These are phyloP conservation scores for Lepidostoma basale DNA, from an alignment of 1,140 invertebrate genomes.

Conservation along the genomic window DNA sequence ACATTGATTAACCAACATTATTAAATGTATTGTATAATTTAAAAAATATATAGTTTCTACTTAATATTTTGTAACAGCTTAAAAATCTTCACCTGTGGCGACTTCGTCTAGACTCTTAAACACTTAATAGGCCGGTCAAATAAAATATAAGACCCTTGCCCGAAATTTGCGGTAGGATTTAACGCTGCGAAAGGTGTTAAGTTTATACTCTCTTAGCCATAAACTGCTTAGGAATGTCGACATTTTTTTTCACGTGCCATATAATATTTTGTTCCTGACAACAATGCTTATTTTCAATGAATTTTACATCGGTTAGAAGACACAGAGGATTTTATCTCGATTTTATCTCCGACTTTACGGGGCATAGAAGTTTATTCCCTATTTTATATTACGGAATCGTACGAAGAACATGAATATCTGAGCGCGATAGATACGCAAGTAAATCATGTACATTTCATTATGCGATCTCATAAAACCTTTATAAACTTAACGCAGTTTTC, in stretches of 20 bases:
- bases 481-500: too few species aligned
- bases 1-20: too few species aligned
- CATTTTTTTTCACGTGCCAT: not conserved
- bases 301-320: conserved; percentile 38
- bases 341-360: conserved; percentile 29
- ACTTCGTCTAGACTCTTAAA: not conserved
- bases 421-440: not conserved
- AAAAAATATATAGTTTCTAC: too few species aligned
- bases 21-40: too few species aligned
- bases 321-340: conserved; percentile 36
- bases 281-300: conserved; percentile 38
- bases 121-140: conserved; percentile 3
- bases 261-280: conserved; percentile 2
- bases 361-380: not conserved
- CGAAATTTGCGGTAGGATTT: conserved; percentile 26
- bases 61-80: too few species aligned
- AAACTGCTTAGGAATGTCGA: conserved; percentile 23
- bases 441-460: not conserved
- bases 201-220: conserved; percentile 21
- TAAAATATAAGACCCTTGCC: not conserved
- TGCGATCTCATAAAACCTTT: not conserved
- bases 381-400: not conserved
- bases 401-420: conserved; percentile 2
- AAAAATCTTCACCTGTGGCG: not conserved
- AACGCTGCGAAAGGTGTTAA: conserved; percentile 35